Evolutionary conservation across 2,888 invertebrate species (phyloP).

Genomic region (Hirtodrosophila duncani): DNA sequence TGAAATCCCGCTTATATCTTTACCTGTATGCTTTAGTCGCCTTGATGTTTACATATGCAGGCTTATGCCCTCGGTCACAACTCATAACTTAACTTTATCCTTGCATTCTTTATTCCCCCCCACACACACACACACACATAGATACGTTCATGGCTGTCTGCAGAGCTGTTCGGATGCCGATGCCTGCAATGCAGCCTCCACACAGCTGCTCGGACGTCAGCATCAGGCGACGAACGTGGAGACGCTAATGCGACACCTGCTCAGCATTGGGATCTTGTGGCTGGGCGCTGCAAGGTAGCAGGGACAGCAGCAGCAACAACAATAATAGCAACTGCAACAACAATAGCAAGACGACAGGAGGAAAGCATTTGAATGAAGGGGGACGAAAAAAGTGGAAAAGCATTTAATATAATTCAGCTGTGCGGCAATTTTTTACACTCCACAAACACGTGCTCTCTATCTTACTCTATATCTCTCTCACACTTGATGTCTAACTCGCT

Average conservation of each 20-base stretch:
- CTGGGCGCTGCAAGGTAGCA: slow-evolving; percentile 52
- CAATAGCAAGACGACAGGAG: slow-evolving; percentile 4
- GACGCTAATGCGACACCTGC: slow-evolving; percentile 35
- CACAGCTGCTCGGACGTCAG: too few species aligned
- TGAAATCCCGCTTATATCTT: too few species aligned
- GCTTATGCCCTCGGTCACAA: slow-evolving; percentile 27
- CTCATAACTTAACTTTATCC: neutral
- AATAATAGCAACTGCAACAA: slow-evolving; percentile 6
- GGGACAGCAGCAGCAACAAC: slow-evolving; percentile 24
- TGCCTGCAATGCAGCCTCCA: slow-evolving; percentile 85
- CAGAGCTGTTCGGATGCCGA: slow-evolving; percentile 96
- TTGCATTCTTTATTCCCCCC: neutral
- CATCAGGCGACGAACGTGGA: slow-evolving; percentile 26
- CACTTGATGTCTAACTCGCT: slow-evolving; percentile 13
- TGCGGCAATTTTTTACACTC: slow-evolving; percentile 35
- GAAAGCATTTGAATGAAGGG: slow-evolving; percentile 31
- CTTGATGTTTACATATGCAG: slow-evolving; percentile 20
- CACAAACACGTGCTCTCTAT: slow-evolving; percentile 21
- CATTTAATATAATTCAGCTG: slow-evolving; percentile 59
- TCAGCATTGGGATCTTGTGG: slow-evolving; percentile 37
- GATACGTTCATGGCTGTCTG: slow-evolving; percentile 94
- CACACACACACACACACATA: slow-evolving; percentile 66
- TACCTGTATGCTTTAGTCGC: too few species aligned
- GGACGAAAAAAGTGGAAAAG: slow-evolving; percentile 35
- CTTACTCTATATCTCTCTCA: slow-evolving; percentile 4